Percentiles rank a stretch among this genome's conserved stretches.
These are phyloP conservation scores for Crocuta crocuta DNA, from an alignment of 2,113 vertebrate species.

Conservation along the genomic window DNA sequence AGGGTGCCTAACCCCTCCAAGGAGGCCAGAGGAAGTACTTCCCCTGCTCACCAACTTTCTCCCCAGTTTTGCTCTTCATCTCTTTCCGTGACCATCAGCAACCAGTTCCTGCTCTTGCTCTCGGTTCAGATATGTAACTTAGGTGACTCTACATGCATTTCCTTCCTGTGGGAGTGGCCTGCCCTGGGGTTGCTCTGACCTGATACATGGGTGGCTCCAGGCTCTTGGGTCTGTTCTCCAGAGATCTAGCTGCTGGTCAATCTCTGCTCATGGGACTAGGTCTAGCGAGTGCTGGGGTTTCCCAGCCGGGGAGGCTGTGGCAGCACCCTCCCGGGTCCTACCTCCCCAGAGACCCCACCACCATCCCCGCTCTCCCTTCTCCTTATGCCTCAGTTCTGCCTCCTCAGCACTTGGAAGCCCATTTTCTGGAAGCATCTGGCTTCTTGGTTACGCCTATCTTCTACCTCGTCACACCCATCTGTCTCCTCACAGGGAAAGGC, in stretches of 20 bases:
- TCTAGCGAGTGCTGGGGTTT: neutral
- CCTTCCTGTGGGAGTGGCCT: fast-evolving
- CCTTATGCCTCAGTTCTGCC: neutral
- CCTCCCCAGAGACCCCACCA: neutral
- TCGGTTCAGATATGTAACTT: neutral
- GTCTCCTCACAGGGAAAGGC: slow-evolving; percentile 81
- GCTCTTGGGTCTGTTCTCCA: neutral
- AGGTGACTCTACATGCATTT: neutral
- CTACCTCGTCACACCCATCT: neutral
- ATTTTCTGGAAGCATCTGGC: slow-evolving; percentile 10
- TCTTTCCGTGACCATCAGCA: neutral
- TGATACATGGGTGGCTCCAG: neutral
- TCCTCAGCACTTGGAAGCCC: neutral
- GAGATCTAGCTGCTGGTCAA: neutral
- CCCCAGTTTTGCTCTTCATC: neutral
- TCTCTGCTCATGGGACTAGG: neutral
- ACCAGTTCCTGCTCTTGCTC: neutral
- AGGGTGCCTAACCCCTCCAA: neutral
- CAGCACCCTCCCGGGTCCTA: neutral
- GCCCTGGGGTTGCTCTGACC: neutral
- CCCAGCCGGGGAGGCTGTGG: neutral
- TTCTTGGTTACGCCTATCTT: neutral
- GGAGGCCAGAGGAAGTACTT: neutral
- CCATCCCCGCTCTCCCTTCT: neutral
- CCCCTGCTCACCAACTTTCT: neutral